Evolutionary conservation across 2,113 vertebrate species (phyloP), one percentile per base, ranked within the genome.

Genomic region (Pterocles orientalis): DNA sequence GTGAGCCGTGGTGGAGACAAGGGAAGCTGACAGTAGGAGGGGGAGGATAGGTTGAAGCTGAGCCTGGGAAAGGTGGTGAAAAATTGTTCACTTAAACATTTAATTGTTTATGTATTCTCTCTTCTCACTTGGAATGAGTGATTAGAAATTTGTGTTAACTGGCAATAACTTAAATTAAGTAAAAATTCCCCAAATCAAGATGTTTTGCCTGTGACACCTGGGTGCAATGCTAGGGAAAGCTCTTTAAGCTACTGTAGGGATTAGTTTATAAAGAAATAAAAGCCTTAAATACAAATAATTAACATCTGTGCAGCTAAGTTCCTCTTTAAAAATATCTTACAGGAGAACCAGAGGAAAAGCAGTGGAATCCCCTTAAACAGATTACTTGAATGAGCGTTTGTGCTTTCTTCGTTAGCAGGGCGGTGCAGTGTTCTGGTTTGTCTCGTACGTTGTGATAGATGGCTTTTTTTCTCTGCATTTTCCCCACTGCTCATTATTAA

Each of bases 341-440:
- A 98, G 98, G 97, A 98, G 98, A 96, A 41, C 12, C 29, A 43
- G 58, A 92, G 48, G 29, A 79, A 75, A 68, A 86, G 68, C 39
- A 66, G 25, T 62, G 43, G 39, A 81, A 81, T 75, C 47, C 69
- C 68, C 39, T 89, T 51, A 61, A 92, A 86, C 12, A 68, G 20
- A 82, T 92, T 60, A 85, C 36, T 78, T 79, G 58, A 70, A 41
- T 77, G 31, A 50, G 14, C 5, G 1, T 60, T 75, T 47, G 23
- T 70, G 29, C 58, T 86, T 62, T 61, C 79, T 72, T 68, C 50
- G 51, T 16, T 76, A 54, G 33, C 48, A 60, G 14, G 19, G 19
- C 69, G 50, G 26, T 48, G 70, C 75, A 76, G 34, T 17, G n/a
- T 39, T 87, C 36, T 75, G 28, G 8, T 90, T 56, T 82, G 56